Evolutionary conservation across 2,797 vertebrate genomes (phyloP), one percentile per base, ranked within the genome.

Genomic region (Denticeps clupeoides): DNA sequence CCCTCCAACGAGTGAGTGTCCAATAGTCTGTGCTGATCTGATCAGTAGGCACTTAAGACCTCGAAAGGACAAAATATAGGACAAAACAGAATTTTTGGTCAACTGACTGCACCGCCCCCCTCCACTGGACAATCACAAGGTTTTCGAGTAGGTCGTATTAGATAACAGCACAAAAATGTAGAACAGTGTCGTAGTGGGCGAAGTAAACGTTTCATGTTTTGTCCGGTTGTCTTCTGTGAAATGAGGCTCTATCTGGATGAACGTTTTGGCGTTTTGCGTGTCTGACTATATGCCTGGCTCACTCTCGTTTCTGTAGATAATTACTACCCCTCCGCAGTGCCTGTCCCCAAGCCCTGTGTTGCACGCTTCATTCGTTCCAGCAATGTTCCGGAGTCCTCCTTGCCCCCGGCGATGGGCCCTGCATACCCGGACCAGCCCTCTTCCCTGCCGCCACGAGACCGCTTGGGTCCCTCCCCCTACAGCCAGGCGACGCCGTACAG

Each of bases 341-440:
- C 75, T 51, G 68, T 75, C 31, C 78, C 81, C 53, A 86, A 89
- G 77, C 79, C 85, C 56, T 90, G 87, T 60, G 82, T 86, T 80
- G 84, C 88, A 62, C 91, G 88, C 47, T 93, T 93, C 72, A 83
- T 89, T 61, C 87, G 89, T 63, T 90, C 93, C 59, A 84, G 64
- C 68, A 89, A 90, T 1, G 82, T 91, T 69, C 78, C 88, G 42
- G 91, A 95, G 33, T 87, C 89, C 54, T 80, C 89, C 28, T 82
- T 93, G 60, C 88, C 90, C 1, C 87, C 90, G 51, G 79, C 89
- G 22, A 70, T 86, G 21, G 80, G 89, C 53, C 80, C 85, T 54
- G 77, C 81, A 55, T 93, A 90, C 73, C 74, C 81, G 2, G 79
- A 87, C 38, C 87, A 89, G 65, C 85, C 86, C 58, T 74, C 85